phyloP scores from a whole-genome alignment of 92 coral and sea anemone genomes.

The Palythoa grandis region DNA sequence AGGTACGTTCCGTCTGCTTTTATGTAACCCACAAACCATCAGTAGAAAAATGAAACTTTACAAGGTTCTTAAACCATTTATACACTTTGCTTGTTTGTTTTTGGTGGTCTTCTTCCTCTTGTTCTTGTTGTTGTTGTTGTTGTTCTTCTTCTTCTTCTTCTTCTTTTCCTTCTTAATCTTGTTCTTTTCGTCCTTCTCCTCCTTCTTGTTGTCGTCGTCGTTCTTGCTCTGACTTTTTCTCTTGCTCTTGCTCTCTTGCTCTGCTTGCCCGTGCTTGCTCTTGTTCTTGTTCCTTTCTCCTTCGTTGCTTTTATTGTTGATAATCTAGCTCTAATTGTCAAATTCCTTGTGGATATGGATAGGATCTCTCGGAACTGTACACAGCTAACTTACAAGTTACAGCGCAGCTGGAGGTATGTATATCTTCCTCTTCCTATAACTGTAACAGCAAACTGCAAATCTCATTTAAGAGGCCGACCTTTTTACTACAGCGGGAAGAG shows the following conservation, averaged over 20 bases:
- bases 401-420: conserved; percentile 76
- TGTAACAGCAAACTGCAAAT: too few species aligned
- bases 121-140: not conserved
- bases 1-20: conserved; percentile 46
- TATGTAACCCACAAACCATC: not conserved
- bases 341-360: not conserved
- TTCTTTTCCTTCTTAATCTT: not conserved
- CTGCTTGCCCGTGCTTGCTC: not conserved
- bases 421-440: not conserved
- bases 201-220: not conserved
- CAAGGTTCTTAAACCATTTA: not conserved
- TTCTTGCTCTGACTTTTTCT: not conserved
- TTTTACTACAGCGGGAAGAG: too few species aligned
- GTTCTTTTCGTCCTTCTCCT: not conserved
- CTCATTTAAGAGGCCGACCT: too few species aligned
- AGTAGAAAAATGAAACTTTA: not conserved
- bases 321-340: not conserved
- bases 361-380: conserved; percentile 60
- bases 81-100: too few species aligned
- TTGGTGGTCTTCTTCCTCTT: not conserved
- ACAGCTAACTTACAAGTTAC: conserved; percentile 68
- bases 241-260: not conserved
- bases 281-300: not conserved
- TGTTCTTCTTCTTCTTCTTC: not conserved
- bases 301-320: not conserved